These are phyloP conservation scores for Gobiocypris rarus DNA, from an alignment of 2,113 vertebrate genomes.

Conservation along the genomic window DNA sequence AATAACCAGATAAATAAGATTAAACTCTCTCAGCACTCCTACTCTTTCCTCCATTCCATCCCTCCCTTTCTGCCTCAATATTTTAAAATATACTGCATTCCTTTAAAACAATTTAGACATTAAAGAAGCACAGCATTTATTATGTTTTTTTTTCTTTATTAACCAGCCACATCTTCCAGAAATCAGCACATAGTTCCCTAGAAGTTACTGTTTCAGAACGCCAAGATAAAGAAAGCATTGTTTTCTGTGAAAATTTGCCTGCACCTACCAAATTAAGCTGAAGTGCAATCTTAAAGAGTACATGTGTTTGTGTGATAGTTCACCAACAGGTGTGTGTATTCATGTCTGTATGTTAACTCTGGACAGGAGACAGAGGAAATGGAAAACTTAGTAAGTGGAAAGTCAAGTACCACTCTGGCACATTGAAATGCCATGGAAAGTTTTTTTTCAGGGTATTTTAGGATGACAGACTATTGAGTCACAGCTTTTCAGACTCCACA, in stretches of 20 bases:
- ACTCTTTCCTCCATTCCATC: background rate
- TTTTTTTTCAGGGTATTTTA: slow-evolving; percentile 66
- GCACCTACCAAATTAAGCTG: background rate
- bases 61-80: background rate
- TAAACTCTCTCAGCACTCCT: background rate
- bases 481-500: slow-evolving; percentile 22
- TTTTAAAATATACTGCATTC: background rate
- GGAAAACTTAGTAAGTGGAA: slow-evolving; percentile 52
- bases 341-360: background rate
- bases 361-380: background rate
- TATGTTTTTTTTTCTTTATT: background rate
- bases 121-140: background rate
- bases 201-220: background rate
- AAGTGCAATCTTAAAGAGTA: background rate
- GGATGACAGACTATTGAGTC: slow-evolving; percentile 31
- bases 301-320: background rate
- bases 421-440: slow-evolving; percentile 66
- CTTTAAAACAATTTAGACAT: background rate
- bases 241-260: background rate
- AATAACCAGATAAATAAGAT: background rate
- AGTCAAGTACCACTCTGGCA: slow-evolving; percentile 67
- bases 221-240: background rate
- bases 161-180: background rate
- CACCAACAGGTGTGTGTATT: slow-evolving; percentile 3
- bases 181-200: background rate